Evolutionary conservation across 2,888 invertebrate species (phyloP).

Genomic region (Podotricha telesiphe): DNA sequence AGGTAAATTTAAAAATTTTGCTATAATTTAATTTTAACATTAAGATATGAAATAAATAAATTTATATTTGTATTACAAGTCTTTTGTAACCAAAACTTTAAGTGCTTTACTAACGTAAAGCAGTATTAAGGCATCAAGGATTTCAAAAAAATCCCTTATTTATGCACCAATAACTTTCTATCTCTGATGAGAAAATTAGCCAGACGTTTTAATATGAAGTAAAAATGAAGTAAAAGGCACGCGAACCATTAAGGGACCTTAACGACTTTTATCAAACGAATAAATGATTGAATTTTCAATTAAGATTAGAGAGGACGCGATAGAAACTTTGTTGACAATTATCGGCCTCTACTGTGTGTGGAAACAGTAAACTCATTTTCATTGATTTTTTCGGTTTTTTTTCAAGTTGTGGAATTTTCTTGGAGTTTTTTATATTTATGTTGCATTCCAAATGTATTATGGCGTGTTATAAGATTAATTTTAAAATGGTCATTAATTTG

Average conservation of each 20-base stretch:
- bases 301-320: slow-evolving; percentile 70
- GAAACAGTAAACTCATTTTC: slow-evolving; percentile 53
- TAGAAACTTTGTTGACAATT: slow-evolving; percentile 72
- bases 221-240: slow-evolving; percentile 68
- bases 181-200: slow-evolving; percentile 65
- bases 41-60: too few relatives aligned
- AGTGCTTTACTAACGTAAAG: too few relatives aligned
- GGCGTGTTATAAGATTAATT: too few relatives aligned
- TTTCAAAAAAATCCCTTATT: slow-evolving; percentile 38
- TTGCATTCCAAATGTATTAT: not conserved
- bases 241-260: slow-evolving; percentile 70
- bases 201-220: slow-evolving; percentile 64
- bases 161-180: slow-evolving; percentile 50
- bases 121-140: slow-evolving; percentile 34
- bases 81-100: slow-evolving; percentile 27
- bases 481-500: too few relatives aligned
- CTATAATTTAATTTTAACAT: too few relatives aligned
- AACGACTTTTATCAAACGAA: slow-evolving; percentile 77
- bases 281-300: slow-evolving; percentile 82
- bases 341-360: slow-evolving; percentile 52
- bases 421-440: not conserved
- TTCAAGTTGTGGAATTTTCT: not conserved
- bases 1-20: too few relatives aligned
- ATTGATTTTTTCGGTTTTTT: slow-evolving; percentile 42
- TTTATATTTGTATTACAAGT: slow-evolving; percentile 27